phyloP scores from a whole-genome alignment of 1,140 invertebrate species.

The Philaenus spumarius region DNA sequence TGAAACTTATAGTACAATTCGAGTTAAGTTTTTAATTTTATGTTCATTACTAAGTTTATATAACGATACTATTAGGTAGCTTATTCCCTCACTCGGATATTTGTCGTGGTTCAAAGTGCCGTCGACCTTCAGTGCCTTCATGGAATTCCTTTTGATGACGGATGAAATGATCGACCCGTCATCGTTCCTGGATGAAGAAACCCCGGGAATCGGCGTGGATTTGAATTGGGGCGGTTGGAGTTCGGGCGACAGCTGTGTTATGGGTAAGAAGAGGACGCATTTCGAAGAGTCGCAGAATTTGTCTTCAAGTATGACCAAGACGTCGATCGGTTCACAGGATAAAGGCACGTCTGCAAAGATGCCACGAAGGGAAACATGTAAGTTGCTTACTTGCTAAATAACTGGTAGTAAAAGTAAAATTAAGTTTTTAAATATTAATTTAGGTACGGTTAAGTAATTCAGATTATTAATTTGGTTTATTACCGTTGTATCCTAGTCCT shows the following conservation, averaged over 20 bases:
- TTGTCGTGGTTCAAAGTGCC: neutral
- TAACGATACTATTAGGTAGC: neutral
- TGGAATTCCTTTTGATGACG: conserved; percentile 18
- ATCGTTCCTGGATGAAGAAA: conserved; percentile 16
- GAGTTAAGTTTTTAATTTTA: too few relatives aligned
- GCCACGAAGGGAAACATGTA: neutral
- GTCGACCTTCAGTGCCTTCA: neutral
- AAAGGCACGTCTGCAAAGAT: conserved; percentile 4
- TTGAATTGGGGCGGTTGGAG: conserved; percentile 19
- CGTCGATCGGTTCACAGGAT: neutral
- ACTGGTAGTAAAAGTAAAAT: too few relatives aligned
- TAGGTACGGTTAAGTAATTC: too few relatives aligned
- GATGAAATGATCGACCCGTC: conserved; percentile 17
- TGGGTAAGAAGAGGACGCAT: neutral
- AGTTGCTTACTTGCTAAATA: neutral
- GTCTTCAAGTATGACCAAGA: neutral
- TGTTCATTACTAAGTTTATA: neutral
- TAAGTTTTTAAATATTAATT: too few relatives aligned
- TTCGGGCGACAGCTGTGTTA: neutral
- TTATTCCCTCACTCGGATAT: conserved; percentile 1
- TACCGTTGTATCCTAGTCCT: too few relatives aligned
- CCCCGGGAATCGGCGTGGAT: neutral
- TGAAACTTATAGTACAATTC: too few relatives aligned
- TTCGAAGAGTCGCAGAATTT: neutral
- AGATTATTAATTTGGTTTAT: too few relatives aligned